phyloP scores from a whole-genome alignment of 1,140 invertebrate genomes.

The Callitettix versicolor region DNA sequence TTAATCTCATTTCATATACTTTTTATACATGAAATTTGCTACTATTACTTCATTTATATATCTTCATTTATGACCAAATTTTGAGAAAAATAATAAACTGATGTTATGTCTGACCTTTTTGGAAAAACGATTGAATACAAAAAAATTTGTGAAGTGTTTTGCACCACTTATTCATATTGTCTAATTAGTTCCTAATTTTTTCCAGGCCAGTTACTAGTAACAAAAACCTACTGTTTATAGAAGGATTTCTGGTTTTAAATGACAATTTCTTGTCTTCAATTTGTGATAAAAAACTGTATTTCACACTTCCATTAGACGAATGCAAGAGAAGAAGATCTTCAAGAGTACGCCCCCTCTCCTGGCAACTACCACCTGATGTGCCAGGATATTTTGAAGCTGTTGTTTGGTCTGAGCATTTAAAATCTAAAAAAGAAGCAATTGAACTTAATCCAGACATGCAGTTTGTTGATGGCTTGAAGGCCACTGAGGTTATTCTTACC shows the following conservation, averaged over 20 bases:
- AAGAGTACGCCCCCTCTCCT: slow-evolving; percentile 60
- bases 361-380: no score
- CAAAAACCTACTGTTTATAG: slow-evolving; percentile 5
- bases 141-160: no score
- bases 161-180: no score
- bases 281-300: slow-evolving; percentile 16
- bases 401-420: slow-evolving; percentile 21
- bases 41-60: no score
- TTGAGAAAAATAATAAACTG: no score
- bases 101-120: no score
- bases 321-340: slow-evolving; percentile 46
- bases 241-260: slow-evolving; percentile 21
- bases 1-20: no score
- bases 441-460: background rate
- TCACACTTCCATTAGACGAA: slow-evolving; percentile 48
- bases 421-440: slow-evolving; percentile 17
- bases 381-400: slow-evolving; percentile 61
- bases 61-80: no score
- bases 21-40: no score
- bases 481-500: background rate
- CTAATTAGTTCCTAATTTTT: background rate
- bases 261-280: slow-evolving; percentile 2
- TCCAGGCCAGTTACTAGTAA: background rate
- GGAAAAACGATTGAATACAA: no score
- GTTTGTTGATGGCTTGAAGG: background rate